A percentile compares a stretch with the other conserved stretches of the same genome.
Conservation (phyloP, 1,140 invertebrate genomes). For the Vanessa tameamea region DNA sequence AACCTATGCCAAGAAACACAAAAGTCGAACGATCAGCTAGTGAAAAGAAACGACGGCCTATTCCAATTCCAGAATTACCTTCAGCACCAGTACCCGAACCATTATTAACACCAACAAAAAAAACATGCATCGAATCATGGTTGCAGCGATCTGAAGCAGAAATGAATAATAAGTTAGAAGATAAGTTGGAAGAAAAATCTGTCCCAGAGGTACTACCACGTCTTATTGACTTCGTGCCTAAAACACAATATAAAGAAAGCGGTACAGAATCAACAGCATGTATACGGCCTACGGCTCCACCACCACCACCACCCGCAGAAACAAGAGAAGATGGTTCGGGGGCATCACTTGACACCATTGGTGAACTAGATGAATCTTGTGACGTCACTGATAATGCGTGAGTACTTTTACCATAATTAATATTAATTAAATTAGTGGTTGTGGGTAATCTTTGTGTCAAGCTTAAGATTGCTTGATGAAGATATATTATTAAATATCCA, state of each 20-base stretch:
- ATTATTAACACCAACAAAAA: slow-evolving; percentile 76
- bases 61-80: slow-evolving; percentile 57
- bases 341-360: slow-evolving; percentile 83
- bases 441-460: too few relatives aligned
- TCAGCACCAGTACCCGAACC: slow-evolving; percentile 57
- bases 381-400: slow-evolving; percentile 70
- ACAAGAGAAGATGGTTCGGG: slow-evolving; percentile 74
- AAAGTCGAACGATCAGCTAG: slow-evolving; percentile 68
- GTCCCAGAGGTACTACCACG: slow-evolving; percentile 81
- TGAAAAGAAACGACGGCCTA: slow-evolving; percentile 64
- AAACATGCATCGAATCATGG: slow-evolving; percentile 79
- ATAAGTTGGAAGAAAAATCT: slow-evolving; percentile 58
- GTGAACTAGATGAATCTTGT: slow-evolving; percentile 83
- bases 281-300: slow-evolving; percentile 58
- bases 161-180: slow-evolving; percentile 65
- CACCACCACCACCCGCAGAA: slow-evolving; percentile 67
- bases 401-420: slow-evolving; percentile 45
- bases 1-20: slow-evolving; percentile 74
- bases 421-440: not conserved
- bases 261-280: slow-evolving; percentile 51
- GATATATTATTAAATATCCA: too few relatives aligned
- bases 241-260: slow-evolving; percentile 75
- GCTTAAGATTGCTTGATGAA: too few relatives aligned
- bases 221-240: slow-evolving; percentile 86
- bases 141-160: slow-evolving; percentile 75